These are phyloP conservation scores for Psittacula cyanocephala DNA, from an alignment of 2,113 vertebrate genomes.

Conservation along the genomic window DNA sequence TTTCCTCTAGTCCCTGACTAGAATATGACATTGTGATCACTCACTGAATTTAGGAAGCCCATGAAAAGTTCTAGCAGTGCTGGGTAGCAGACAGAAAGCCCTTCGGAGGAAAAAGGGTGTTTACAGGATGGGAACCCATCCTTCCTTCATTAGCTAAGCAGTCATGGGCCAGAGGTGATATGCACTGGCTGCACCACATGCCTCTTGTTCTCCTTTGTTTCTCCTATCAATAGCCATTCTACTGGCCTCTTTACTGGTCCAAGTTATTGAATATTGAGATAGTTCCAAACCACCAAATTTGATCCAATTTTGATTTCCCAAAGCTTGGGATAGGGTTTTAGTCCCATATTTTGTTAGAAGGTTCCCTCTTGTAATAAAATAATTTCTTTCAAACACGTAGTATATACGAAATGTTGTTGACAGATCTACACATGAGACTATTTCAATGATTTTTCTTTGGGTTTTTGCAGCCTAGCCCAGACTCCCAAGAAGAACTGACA, in stretches of 20 bases:
- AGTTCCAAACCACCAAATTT: slow-evolving; percentile 1
- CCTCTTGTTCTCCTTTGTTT: not conserved
- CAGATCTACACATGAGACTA: not conserved
- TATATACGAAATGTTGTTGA: not conserved
- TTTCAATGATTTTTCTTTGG: not conserved
- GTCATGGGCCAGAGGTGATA: not conserved
- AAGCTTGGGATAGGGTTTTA: not conserved
- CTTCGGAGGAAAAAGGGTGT: not conserved
- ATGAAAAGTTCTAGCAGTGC: not conserved
- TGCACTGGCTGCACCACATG: not conserved
- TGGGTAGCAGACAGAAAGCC: not conserved
- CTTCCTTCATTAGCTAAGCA: not conserved
- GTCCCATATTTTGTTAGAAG: not conserved
- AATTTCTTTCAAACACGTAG: not conserved
- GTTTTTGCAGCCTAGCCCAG: not conserved
- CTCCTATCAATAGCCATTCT: not conserved
- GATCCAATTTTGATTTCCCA: slow-evolving; percentile 6
- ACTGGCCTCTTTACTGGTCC: not conserved
- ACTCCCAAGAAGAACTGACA: not conserved
- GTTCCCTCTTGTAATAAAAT: not conserved
- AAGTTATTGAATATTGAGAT: not conserved
- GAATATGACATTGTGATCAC: not conserved
- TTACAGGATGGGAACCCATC: not conserved
- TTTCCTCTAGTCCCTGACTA: not conserved
- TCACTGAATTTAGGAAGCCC: not conserved